Conservation (phyloP, 2,113 vertebrate species). For the Lagopus leucura region DNA sequence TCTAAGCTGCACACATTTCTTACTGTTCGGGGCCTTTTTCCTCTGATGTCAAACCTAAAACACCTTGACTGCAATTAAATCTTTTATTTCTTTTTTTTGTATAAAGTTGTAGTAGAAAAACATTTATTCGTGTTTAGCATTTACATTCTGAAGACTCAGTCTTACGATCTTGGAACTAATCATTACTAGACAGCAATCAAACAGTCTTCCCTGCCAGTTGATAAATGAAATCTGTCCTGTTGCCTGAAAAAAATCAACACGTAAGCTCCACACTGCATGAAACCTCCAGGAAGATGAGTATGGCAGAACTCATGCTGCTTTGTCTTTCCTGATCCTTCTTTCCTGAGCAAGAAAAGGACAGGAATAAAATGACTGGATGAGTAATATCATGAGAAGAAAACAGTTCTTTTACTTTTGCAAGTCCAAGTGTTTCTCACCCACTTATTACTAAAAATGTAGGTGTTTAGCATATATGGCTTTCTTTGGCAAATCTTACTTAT, state of each 20-base stretch:
- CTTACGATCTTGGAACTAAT: background rate
- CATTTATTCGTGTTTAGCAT: background rate
- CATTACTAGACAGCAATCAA: background rate
- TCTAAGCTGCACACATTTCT: background rate
- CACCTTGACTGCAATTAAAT: background rate
- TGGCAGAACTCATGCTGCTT: background rate
- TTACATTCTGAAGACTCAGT: background rate
- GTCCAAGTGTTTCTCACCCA: background rate
- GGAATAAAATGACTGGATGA: background rate
- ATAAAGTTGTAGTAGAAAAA: background rate
- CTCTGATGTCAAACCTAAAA: background rate
- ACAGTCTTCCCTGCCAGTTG: background rate
- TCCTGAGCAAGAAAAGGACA: background rate
- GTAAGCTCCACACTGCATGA: background rate
- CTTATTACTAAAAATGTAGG: background rate
- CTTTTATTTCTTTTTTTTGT: background rate
- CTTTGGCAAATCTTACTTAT: background rate
- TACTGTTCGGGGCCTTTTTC: background rate
- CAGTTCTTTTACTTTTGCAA: background rate
- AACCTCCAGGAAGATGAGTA: rapidly evolving
- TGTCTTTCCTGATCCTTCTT: background rate
- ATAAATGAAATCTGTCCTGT: background rate
- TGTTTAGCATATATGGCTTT: background rate
- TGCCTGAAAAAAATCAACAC: background rate
- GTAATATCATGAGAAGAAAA: background rate